These are phyloP conservation scores for Telmatherina bonti DNA, from an alignment of 2,797 vertebrate species.

Conservation along the genomic window DNA sequence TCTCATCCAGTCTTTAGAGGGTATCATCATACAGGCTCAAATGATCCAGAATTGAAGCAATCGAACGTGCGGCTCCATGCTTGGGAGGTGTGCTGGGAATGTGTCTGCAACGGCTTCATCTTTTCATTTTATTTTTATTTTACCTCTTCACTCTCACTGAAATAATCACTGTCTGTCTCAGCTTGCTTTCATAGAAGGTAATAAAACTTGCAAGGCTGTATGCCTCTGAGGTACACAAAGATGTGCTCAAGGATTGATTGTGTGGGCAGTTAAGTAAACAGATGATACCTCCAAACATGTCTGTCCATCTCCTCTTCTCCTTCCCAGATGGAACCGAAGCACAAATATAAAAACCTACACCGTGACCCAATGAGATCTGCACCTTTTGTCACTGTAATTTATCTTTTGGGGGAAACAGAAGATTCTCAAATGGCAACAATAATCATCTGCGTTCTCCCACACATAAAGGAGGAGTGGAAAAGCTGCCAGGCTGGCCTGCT, in stretches of 20 bases:
- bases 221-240: slow-evolving; percentile 57
- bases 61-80: slow-evolving; percentile 29
- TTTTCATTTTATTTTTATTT: slow-evolving; percentile 54
- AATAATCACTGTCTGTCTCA: slow-evolving; percentile 49
- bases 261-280: slow-evolving; percentile 72
- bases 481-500: slow-evolving; percentile 40
- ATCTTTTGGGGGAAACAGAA: slow-evolving; percentile 58
- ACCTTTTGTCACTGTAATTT: slow-evolving; percentile 36
- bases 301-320: slow-evolving; percentile 47
- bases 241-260: slow-evolving; percentile 61
- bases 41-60: slow-evolving; percentile 53
- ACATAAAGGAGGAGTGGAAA: slow-evolving; percentile 52
- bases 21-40: slow-evolving; percentile 26
- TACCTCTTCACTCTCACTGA: slow-evolving; percentile 21
- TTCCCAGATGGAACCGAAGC: slow-evolving; percentile 52
- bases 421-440: slow-evolving; percentile 63
- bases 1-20: slow-evolving; percentile 38
- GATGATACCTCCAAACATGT: slow-evolving; percentile 58
- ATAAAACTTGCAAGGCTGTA: slow-evolving; percentile 63
- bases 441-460: slow-evolving; percentile 66
- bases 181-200: slow-evolving; percentile 56
- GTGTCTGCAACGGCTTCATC: slow-evolving; percentile 52
- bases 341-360: slow-evolving; percentile 55
- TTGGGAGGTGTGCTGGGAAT: slow-evolving; percentile 26
- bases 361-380: slow-evolving; percentile 40